phyloP scores from a whole-genome alignment of 2,888 invertebrate genomes.

The Plebejus anna region DNA sequence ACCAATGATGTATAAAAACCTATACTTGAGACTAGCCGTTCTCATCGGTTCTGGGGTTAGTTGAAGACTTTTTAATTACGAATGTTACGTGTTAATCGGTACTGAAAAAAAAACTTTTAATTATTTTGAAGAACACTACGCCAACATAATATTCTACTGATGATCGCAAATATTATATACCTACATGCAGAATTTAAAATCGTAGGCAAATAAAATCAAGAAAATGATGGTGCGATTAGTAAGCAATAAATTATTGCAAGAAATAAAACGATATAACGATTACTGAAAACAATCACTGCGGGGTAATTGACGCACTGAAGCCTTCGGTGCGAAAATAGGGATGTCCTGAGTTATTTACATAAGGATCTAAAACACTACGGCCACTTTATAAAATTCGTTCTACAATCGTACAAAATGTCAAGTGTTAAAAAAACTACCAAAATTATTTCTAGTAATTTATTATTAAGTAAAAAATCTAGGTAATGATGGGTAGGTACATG shows the following conservation, averaged over 20 bases:
- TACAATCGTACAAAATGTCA: background rate
- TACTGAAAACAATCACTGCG: conserved; percentile 45
- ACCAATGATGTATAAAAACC: background rate
- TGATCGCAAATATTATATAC: conserved; percentile 51
- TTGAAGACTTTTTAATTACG: conserved; percentile 32
- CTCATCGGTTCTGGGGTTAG: conserved; percentile 52
- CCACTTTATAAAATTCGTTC: background rate
- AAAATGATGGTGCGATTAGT: conserved; percentile 35
- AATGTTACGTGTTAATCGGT: conserved; percentile 24
- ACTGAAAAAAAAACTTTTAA: conserved; percentile 35
- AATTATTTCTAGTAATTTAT: background rate
- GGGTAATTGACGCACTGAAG: conserved; percentile 25
- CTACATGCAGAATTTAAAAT: conserved; percentile 50
- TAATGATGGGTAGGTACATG: background rate
- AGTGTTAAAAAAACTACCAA: background rate
- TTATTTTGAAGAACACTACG: conserved; percentile 52
- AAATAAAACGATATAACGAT: conserved; percentile 32
- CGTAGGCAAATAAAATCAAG: conserved; percentile 29
- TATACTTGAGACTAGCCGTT: conserved; percentile 71
- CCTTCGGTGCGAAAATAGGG: background rate
- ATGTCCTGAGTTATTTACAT: conserved; percentile 24
- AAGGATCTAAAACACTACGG: background rate
- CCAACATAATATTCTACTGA: conserved; percentile 56
- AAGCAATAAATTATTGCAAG: conserved; percentile 38
- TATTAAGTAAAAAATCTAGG: background rate